Evolutionary conservation across 2,888 invertebrate species (phyloP), one percentile per base, ranked within the genome.

Genomic region (Ectemnius continuus): DNA sequence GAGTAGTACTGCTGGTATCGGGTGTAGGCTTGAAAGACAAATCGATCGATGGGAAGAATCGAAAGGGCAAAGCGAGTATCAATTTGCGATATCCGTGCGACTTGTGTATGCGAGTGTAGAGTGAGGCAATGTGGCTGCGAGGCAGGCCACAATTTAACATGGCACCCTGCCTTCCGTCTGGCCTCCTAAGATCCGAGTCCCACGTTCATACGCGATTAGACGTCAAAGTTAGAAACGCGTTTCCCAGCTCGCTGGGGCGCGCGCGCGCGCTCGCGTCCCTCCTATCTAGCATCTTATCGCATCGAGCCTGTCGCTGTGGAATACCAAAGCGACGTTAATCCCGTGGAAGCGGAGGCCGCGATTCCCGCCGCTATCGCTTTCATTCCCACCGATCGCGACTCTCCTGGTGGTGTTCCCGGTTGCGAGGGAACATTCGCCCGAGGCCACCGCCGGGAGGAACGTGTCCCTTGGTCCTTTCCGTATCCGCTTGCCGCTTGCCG

Each of bases 201-300:
- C 70, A 82, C 76, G 74, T 76, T 74, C 70, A 16, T 65, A 20
- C 59, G 46, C 74, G 76, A 82, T 76, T 69, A 70, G 73, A 81
- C 61, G 67, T 69, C 63, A 70, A 72, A 76, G 68, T 70, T 68
- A 64, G 60, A 57, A 63, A 63, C 74, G 74, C 66, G 62, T 79
- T 81, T 81, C 76, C 81, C 82, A 79, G 72, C 75, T 64, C 67
- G 75, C 67, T 56, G 73, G 67, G 73, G 72, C 67, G 4, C 26
- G 73, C 75, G 67, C 67, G 75, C 70, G 59, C 73, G 65, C 46
- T 74, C 74, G 74, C 23, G 23, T 23, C 23, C 23, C 79, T 76
- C 47, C 52, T 18, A 76, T 76, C 72, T 79, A 67, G 70, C 70
- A 72, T 60, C 70, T 71, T 73, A 76, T 75, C 73, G 78, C 47